Evolutionary conservation across 2,797 vertebrate genomes (phyloP), one percentile per base, ranked within the genome.

Genomic region (Gallinago nigripennis): DNA sequence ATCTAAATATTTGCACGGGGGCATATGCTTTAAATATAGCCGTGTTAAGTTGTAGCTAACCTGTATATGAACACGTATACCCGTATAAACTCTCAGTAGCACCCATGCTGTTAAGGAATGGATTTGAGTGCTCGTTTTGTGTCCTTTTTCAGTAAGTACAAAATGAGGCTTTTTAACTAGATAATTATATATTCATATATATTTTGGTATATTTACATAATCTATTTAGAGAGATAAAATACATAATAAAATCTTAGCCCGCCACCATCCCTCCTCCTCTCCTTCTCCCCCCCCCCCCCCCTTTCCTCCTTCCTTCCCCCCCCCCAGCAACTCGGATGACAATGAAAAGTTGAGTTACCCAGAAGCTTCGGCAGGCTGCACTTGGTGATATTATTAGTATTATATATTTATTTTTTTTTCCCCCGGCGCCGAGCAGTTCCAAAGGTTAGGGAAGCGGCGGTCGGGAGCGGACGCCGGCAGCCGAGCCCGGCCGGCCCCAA

Each of bases 271-370:
- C 16, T 27, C 12, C 21, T 37, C 17, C 51, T 20, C 16, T 27
- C 12, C 18, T 37, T 17, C 28, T 19, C 19, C 9, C 4, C 43
- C 43, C 43, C 16, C 41, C 41, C 41, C 41, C 41, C 41, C 13
- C 39, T 12, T 15, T 13, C 39, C 39, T 15, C 39, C 39, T 15
- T 13, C 39, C 39, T 15, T 15, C 39, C 39, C n/a, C 31, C 2
- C 24, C 41, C 66, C 43, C 83, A 56, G 46, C 50, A 77, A 83
- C 73, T 86, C 56, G 73, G 73, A 73, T 72, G 63, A 77, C 84
- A 96, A 90, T 65, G 92, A 91, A 92, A 88, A 91, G 88, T 92
- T 84, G 82, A 77, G 83, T 88, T 80, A 88, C 82, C 89, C 80
- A 16, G 86, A 50, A 64, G 65, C 63, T 91, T 81, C 85, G 86